A percentile compares a stretch with the other conserved stretches of the same genome.
These are phyloP conservation scores for Orius insidiosus DNA, from an alignment of 1,140 invertebrate species.

Conservation along the genomic window DNA sequence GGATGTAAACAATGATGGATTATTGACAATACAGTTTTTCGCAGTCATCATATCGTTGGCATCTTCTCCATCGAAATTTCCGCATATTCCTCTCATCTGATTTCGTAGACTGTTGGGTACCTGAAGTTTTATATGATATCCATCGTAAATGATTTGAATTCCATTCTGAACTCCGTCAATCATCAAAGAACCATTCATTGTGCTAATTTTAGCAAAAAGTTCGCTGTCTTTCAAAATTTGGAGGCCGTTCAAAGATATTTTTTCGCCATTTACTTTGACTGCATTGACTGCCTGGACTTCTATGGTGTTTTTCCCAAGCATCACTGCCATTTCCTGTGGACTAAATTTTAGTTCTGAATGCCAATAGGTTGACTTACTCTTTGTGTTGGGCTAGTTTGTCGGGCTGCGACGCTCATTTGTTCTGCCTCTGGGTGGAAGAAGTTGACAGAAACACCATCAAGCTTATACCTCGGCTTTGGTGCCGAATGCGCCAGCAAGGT, in stretches of 20 bases:
- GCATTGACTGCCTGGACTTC: constrained; percentile 25
- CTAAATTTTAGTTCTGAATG: not conserved
- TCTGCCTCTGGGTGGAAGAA: constrained; percentile 19
- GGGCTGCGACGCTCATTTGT: constrained; percentile 25
- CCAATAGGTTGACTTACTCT: constrained; percentile 19
- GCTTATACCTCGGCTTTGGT: constrained; percentile 21
- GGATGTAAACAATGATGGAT: constrained; percentile 32
- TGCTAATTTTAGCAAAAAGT: constrained; percentile 31
- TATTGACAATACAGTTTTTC: constrained; percentile 31
- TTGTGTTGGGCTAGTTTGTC: constrained; percentile 21
- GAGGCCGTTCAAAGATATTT: constrained; percentile 19
- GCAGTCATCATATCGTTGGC: constrained; percentile 38
- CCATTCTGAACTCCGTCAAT: constrained; percentile 2
- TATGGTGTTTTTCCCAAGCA: constrained; percentile 21
- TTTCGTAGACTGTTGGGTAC: constrained; percentile 28
- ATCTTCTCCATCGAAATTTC: constrained; percentile 35
- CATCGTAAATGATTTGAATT: constrained; percentile 10
- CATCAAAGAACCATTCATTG: constrained; percentile 17
- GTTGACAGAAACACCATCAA: constrained; percentile 14
- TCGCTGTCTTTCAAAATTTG: constrained; percentile 21
- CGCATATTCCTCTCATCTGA: constrained; percentile 41
- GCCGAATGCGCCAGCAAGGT: constrained; percentile 37
- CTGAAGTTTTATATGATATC: constrained; percentile 14
- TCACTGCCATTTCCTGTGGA: constrained; percentile 26
- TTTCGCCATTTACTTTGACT: constrained; percentile 20